These are phyloP conservation scores for Sphenopsis melanotis DNA, from an alignment of 2,797 vertebrate species.

Conservation along the genomic window DNA sequence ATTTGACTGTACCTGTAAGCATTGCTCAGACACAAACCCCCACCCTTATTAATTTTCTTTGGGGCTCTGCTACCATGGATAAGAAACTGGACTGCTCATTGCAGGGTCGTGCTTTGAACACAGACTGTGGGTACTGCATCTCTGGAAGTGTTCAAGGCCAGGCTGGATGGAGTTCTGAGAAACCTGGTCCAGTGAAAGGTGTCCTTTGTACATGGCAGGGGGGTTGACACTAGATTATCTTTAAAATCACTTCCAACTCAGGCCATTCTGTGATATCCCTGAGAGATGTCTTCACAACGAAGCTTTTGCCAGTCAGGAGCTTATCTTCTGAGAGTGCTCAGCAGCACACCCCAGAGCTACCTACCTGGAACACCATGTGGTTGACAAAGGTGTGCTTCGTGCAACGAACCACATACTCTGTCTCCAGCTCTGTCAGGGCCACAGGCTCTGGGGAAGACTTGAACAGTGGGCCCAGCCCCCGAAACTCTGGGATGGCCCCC, in stretches of 20 bases:
- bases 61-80: not conserved
- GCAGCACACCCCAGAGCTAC: not conserved
- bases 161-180: not conserved
- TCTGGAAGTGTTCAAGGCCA: not conserved
- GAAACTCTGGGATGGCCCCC: constrained; percentile 78
- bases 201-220: not conserved
- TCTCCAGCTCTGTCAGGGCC: constrained; percentile 81
- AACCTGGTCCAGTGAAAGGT: not conserved
- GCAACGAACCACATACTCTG: constrained; percentile 79
- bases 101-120: not conserved
- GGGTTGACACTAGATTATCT: not conserved
- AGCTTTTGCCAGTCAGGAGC: not conserved
- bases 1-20: not conserved
- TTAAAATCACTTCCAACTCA: not conserved
- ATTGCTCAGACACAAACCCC: not conserved
- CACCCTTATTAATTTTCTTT: not conserved
- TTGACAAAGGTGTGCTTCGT: constrained; percentile 77
- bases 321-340: not conserved
- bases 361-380: constrained; percentile 83
- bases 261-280: not conserved
- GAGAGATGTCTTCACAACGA: not conserved
- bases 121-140: not conserved
- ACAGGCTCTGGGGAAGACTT: constrained; percentile 78
- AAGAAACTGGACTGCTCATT: not conserved
- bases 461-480: constrained; percentile 75